Percentiles rank a stretch among this genome's conserved stretches.
These are phyloP conservation scores for Hoplodrina ambigua DNA, from an alignment of 2,888 invertebrate genomes.

Conservation along the genomic window DNA sequence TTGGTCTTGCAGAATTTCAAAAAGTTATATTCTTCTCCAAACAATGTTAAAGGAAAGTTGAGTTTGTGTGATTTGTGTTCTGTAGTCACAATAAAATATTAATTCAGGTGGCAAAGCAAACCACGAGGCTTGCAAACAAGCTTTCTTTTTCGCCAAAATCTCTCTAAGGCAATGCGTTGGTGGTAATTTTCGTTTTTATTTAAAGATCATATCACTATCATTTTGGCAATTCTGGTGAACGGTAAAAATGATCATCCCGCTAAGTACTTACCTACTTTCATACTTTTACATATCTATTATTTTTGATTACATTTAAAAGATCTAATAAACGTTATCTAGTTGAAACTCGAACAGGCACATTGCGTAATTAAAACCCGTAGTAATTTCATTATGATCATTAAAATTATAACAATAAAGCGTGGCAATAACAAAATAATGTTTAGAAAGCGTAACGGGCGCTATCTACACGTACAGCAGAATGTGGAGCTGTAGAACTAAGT, in stretches of 20 bases:
- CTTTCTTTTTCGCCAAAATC: conserved; percentile 54
- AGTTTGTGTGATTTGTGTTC: conserved; percentile 17
- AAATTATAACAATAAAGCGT: conserved; percentile 71
- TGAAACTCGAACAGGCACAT: conserved; percentile 28
- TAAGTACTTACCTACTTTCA: neutral
- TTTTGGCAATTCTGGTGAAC: conserved; percentile 17
- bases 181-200: conserved; percentile 31
- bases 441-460: conserved; percentile 82
- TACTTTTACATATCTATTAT: neutral
- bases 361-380: conserved; percentile 69
- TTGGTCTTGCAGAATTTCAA: neutral
- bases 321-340: conserved; percentile 35
- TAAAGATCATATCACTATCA: conserved; percentile 22
- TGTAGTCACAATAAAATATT: conserved; percentile 25
- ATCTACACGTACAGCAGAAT: conserved; percentile 40
- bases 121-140: conserved; percentile 31
- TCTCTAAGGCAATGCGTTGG: conserved; percentile 44
- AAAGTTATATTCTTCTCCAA: conserved; percentile 2
- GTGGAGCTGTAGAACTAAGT: conserved; percentile 29
- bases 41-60: conserved; percentile 32
- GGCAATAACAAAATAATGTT: conserved; percentile 75
- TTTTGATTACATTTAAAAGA: conserved; percentile 6
- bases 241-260: conserved; percentile 6
- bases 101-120: conserved; percentile 29
- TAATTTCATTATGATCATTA: conserved; percentile 73